These are phyloP conservation scores for Philotrypesis tridentata DNA, from an alignment of 1,140 invertebrate species.

Conservation along the genomic window DNA sequence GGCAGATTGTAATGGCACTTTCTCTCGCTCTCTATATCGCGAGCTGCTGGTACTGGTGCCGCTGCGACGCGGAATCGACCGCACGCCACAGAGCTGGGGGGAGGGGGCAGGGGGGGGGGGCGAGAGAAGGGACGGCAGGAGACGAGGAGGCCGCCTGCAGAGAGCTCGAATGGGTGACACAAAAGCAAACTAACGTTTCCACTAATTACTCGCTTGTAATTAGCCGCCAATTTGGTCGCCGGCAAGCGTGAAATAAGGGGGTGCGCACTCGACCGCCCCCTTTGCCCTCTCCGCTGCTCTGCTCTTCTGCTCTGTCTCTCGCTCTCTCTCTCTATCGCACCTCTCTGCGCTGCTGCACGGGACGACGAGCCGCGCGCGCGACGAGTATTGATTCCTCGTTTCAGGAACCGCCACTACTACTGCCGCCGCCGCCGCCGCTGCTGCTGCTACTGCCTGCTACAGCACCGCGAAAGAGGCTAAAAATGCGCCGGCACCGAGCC, in stretches of 20 bases:
- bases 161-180: slow-evolving; percentile 51
- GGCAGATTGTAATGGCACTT: slow-evolving; percentile 42
- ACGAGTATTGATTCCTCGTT: slow-evolving; percentile 58
- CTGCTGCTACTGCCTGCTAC: too few species aligned
- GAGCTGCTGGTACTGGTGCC: too few species aligned
- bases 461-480: neutral
- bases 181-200: slow-evolving; percentile 61
- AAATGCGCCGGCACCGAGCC: slow-evolving; percentile 43
- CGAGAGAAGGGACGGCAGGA: neutral
- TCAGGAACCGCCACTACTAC: slow-evolving; percentile 4
- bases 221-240: slow-evolving; percentile 58
- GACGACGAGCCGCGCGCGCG: neutral
- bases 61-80: slow-evolving; percentile 14
- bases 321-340: neutral
- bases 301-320: too few species aligned
- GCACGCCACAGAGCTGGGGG: neutral
- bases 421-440: too few species aligned
- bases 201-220: slow-evolving; percentile 62
- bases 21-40: slow-evolving; percentile 1
- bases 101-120: too few species aligned
- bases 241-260: slow-evolving; percentile 62
- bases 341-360: neutral
- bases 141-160: neutral
- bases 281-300: slow-evolving; percentile 37
- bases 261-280: slow-evolving; percentile 20